Conservation (phyloP, 2,797 vertebrate species). For the Peromyscus eremicus region DNA sequence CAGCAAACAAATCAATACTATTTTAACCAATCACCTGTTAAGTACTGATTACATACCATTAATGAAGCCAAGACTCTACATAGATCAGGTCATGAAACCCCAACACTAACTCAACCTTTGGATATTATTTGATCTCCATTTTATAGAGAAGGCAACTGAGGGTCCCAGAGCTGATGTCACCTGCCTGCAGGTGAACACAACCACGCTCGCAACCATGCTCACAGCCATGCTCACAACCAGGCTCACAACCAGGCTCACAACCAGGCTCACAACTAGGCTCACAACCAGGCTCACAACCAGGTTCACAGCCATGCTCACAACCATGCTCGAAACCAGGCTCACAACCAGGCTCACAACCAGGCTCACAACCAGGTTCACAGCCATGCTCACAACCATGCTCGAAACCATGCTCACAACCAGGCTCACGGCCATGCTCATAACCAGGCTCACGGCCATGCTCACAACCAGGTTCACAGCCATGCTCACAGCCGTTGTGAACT, state of each 20-base stretch:
- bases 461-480: too few relatives aligned
- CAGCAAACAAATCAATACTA: background rate
- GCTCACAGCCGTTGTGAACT: background rate
- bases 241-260: too few relatives aligned
- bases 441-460: background rate
- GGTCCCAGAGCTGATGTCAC: background rate
- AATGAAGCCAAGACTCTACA: background rate
- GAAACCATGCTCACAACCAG: too few relatives aligned
- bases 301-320: background rate
- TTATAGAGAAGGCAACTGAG: background rate
- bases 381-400: too few relatives aligned
- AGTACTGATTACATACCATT: background rate
- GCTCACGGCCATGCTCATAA: background rate
- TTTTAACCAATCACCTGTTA: background rate
- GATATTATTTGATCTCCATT: background rate
- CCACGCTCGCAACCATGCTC: background rate
- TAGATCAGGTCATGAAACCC: background rate
- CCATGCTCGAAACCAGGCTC: too few relatives aligned
- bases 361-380: background rate
- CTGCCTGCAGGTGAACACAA: background rate
- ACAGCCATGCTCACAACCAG: background rate
- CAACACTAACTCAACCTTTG: background rate
- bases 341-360: too few relatives aligned
- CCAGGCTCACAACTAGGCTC: background rate
- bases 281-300: background rate